These are phyloP conservation scores for Peucedramus taeniatus DNA, from an alignment of 2,113 vertebrate genomes.

Conservation along the genomic window DNA sequence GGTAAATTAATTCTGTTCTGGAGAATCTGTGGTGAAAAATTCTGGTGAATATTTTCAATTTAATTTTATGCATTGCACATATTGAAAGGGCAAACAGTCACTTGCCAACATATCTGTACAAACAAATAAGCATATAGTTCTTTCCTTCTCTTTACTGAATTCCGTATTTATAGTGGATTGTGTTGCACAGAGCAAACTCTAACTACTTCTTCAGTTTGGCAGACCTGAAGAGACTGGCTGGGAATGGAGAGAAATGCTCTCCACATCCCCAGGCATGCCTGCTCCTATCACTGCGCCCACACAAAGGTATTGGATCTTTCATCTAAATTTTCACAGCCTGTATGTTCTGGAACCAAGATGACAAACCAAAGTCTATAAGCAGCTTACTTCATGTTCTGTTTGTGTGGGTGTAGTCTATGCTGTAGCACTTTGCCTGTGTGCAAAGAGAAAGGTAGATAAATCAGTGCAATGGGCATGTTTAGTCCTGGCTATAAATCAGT, in stretches of 20 bases:
- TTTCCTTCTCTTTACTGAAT: not conserved
- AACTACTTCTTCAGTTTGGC: not conserved
- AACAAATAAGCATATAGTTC: not conserved
- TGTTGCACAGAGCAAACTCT: not conserved
- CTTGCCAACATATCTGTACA: not conserved
- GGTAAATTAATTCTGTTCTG: not conserved
- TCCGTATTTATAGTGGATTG: not conserved
- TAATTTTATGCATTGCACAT: not conserved
- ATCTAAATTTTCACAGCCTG: not conserved
- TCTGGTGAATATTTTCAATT: not conserved
- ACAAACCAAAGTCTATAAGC: accelerated
- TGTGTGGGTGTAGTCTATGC: not conserved
- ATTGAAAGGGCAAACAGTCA: not conserved
- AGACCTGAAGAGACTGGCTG: not conserved
- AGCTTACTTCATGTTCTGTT: not conserved
- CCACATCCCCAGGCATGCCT: not conserved
- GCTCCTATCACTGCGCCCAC: not conserved
- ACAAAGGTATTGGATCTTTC: not conserved
- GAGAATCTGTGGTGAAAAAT: not conserved
- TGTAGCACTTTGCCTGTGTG: not conserved
- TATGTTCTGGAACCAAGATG: not conserved
- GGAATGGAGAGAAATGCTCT: not conserved
- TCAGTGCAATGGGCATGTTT: not conserved
- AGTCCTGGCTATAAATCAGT: not conserved
- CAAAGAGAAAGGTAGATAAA: not conserved